phyloP scores from a whole-genome alignment of 2,888 invertebrate genomes.

The Chloroclysta siterata region DNA sequence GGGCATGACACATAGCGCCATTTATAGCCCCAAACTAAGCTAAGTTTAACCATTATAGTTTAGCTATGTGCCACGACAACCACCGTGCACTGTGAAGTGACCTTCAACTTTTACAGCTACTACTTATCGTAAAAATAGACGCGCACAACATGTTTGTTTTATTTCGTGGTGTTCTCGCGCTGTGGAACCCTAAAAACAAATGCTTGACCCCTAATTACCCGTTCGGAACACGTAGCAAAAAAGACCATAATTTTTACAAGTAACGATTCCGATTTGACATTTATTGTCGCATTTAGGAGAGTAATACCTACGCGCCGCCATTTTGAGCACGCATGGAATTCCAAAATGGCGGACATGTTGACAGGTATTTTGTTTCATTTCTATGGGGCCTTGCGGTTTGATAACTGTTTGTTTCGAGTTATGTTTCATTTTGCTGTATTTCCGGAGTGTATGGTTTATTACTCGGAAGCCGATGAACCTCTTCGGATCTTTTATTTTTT shows the following conservation, averaged over 20 bases:
- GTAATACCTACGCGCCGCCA: slow-evolving; percentile 68
- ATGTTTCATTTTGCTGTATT: slow-evolving; percentile 14
- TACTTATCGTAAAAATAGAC: slow-evolving; percentile 21
- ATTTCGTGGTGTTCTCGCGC: slow-evolving; percentile 10
- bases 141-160: slow-evolving; percentile 12
- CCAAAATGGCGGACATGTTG: slow-evolving; percentile 62
- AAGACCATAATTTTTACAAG: slow-evolving; percentile 77
- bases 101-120: slow-evolving; percentile 10
- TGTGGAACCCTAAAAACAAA: slow-evolving; percentile 41
- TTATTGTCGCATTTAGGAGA: slow-evolving; percentile 75
- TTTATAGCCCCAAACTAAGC: no score
- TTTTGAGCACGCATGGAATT: slow-evolving; percentile 71
- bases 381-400: slow-evolving; percentile 24
- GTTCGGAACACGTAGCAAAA: slow-evolving; percentile 70
- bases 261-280: slow-evolving; percentile 78
- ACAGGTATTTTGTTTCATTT: slow-evolving; percentile 34
- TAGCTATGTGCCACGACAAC: neutral
- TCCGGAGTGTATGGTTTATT: slow-evolving; percentile 13
- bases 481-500: slow-evolving; percentile 11
- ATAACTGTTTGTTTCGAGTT: slow-evolving; percentile 8
- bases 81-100: neutral
- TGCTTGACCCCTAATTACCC: slow-evolving; percentile 67
- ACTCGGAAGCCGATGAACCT: slow-evolving; percentile 7
- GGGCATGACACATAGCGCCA: no score
- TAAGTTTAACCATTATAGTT: no score